These are phyloP conservation scores for cattle (Bos taurus) DNA, from an alignment of 2,113 vertebrate genomes.

Conservation along the genomic window ARS-UCD2.0 NC_037344.1:47256001-47256500, in stretches of 20 bases:
- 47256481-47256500: background rate
- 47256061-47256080: background rate
- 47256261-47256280: background rate
- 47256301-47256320: background rate
- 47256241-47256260: background rate
- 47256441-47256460: background rate
- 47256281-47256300: background rate
- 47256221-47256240: background rate
- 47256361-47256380: background rate
- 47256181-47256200: background rate
- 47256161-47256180: background rate
- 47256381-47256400: background rate
- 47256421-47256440: background rate
- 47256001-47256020: background rate
- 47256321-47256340: rapidly evolving
- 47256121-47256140: background rate
- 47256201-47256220: background rate
- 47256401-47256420: background rate
- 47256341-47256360: background rate
- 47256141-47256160: background rate
- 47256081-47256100: background rate
- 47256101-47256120: background rate
- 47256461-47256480: background rate
- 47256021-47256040: background rate
- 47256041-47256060: background rate